Conservation (phyloP, 2,797 vertebrate genomes). For the Xiphophorus birchmanni region DNA sequence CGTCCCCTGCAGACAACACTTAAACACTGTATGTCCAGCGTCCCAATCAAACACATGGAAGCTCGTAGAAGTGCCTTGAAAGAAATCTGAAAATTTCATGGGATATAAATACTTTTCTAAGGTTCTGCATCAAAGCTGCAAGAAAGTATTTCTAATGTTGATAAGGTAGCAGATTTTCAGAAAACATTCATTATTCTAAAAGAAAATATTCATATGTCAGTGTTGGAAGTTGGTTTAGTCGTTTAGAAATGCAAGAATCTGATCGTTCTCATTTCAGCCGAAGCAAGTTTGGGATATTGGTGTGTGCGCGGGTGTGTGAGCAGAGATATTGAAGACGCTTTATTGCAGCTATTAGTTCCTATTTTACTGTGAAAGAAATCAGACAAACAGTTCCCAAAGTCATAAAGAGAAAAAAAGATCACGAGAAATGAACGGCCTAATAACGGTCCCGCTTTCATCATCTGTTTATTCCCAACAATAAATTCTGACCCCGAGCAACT, state of each 20-base stretch:
- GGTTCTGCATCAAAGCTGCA: background rate
- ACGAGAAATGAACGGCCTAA: slow-evolving; percentile 39
- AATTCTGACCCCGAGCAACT: slow-evolving; percentile 39
- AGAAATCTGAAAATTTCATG: background rate
- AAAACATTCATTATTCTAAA: background rate
- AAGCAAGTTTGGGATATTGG: background rate
- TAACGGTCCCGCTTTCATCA: slow-evolving; percentile 25
- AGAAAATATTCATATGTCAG: background rate
- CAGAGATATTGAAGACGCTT: background rate
- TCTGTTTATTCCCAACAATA: slow-evolving; percentile 43
- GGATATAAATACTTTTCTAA: background rate
- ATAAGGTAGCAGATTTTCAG: background rate
- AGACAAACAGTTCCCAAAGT: slow-evolving; percentile 29
- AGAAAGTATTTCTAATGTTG: background rate
- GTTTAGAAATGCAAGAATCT: background rate
- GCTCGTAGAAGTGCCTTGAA: background rate
- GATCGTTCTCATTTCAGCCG: background rate
- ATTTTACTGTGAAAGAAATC: slow-evolving; percentile 14
- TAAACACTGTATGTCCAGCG: background rate
- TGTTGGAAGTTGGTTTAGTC: background rate
- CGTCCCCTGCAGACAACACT: background rate
- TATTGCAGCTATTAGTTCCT: background rate
- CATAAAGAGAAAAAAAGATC: slow-evolving; percentile 10
- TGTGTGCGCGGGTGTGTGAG: background rate
- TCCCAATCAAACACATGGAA: background rate